A percentile compares a stretch with the other conserved stretches of the same genome.
These are phyloP conservation scores for Pitta sordida DNA, from an alignment of 2,113 vertebrate species.

Conservation along the genomic window DNA sequence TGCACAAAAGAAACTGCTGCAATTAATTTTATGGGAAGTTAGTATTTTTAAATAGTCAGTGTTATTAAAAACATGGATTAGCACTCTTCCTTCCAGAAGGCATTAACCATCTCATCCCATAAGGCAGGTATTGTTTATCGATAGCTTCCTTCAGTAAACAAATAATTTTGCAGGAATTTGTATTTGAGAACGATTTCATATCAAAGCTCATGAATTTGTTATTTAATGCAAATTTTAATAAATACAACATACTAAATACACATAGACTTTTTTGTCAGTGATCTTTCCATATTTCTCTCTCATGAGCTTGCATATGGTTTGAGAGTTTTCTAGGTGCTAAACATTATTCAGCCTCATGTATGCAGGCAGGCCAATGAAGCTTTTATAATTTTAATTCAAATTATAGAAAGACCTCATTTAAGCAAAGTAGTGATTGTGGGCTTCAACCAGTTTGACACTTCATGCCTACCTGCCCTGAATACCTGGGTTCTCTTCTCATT, in stretches of 20 bases:
- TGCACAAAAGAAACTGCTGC: neutral
- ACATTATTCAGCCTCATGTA: neutral
- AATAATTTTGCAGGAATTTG: neutral
- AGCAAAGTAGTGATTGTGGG: conserved; percentile 42
- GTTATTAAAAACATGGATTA: neutral
- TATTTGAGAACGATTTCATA: neutral
- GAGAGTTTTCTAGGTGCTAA: neutral
- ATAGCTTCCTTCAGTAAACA: neutral
- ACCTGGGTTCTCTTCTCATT: too few relatives aligned
- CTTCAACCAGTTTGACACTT: conserved; percentile 47
- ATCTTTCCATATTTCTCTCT: neutral
- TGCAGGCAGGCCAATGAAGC: neutral
- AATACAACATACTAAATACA: neutral
- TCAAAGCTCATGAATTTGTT: neutral
- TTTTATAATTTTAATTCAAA: conserved; percentile 50
- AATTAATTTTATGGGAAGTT: neutral
- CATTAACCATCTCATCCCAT: neutral
- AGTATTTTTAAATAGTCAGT: neutral
- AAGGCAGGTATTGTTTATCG: neutral
- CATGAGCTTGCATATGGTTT: neutral
- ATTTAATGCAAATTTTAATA: neutral
- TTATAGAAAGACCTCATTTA: conserved; percentile 36
- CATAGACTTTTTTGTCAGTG: neutral
- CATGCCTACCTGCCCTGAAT: too few relatives aligned
- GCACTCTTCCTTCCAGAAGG: neutral